Evolutionary conservation across 2,888 invertebrate species (phyloP).

Genomic region (Aricia artaxerxes): DNA sequence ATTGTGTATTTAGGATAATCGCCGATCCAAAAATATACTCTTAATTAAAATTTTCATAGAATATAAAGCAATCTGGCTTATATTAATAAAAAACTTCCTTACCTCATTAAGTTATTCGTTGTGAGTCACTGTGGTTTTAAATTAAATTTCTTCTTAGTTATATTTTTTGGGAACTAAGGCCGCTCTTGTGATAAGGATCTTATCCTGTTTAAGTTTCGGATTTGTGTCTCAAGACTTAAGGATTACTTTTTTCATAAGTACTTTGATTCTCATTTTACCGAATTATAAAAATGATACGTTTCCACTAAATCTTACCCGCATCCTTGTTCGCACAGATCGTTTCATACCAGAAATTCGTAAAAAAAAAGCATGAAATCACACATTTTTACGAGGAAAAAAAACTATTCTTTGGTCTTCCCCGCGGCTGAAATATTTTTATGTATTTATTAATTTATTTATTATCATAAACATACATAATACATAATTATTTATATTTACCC

Average conservation of each 20-base stretch:
- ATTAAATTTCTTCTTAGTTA: background rate
- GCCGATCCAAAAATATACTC: background rate
- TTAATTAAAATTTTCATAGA: background rate
- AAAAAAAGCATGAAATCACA: too few species aligned
- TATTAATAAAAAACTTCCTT: background rate
- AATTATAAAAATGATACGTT: background rate
- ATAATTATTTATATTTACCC: too few species aligned
- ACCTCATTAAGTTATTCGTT: background rate
- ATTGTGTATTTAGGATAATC: background rate
- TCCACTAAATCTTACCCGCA: background rate
- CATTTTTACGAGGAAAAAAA: too few species aligned
- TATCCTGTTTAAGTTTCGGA: background rate
- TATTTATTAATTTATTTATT: too few species aligned
- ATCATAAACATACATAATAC: too few species aligned
- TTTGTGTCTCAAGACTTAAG: background rate
- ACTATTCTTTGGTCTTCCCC: too few species aligned
- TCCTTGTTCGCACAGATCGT: too few species aligned
- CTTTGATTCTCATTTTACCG: background rate
- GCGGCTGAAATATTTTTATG: background rate
- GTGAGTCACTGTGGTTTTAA: background rate
- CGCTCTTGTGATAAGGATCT: background rate
- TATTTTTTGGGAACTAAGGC: background rate
- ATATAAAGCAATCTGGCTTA: background rate
- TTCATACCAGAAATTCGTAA: too few species aligned
- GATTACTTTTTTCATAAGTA: background rate